Base-by-base conservation (phyloP, 1,140 invertebrate species). In the Halictus rubicundus region DNA sequence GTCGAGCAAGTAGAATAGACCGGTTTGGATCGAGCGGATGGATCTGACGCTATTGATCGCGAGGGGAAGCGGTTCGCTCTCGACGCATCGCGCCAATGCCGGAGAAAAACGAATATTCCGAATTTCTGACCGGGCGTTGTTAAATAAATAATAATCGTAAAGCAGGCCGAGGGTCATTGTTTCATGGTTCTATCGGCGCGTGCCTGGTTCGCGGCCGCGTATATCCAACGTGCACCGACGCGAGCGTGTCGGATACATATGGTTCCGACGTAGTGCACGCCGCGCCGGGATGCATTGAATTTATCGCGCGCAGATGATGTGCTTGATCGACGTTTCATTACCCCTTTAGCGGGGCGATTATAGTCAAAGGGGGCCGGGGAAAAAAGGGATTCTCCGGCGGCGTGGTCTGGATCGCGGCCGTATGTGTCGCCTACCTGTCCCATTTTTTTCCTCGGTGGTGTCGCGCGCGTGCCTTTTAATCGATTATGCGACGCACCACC, bases 311-410 rank as follows among this genome's bases (percentile, higher is more conserved):
- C 9, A 12, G n/a, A 61, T 39, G 66, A 69, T 61, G 49, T 39
- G 54, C 54, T 70, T 66, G 25, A 77, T 77, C 74, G 57, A 69
- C 74, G 66, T 70, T 77, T 70, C 57, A 70, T 77, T 70, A 70
- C 9, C 57, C 54, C 54, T 77, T 70, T 49, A 49, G 12, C 39
- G 5, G 0, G n/a, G 9, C 32, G 74, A 69, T 77, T 77, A 70
- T 61, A 61, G 68, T 49, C 65, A 76, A 76, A 76, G 65, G 54
- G 8, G 2, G 39, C 16, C 23, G 10, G 39, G 39, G 59, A 32
- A 68, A 65, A 76, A 69, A 68, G 37, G 59, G 32, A 23, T 76
- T 60, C 16, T 19, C 49, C 16, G 49, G 2, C 49, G 49, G 19
- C 49, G 19, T 16, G 14, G 19, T 52, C 16, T 19, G 49, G 19